phyloP scores from a whole-genome alignment of 53 echinoderm and acorn worm genomes.

The Arbacia lixula region DNA sequence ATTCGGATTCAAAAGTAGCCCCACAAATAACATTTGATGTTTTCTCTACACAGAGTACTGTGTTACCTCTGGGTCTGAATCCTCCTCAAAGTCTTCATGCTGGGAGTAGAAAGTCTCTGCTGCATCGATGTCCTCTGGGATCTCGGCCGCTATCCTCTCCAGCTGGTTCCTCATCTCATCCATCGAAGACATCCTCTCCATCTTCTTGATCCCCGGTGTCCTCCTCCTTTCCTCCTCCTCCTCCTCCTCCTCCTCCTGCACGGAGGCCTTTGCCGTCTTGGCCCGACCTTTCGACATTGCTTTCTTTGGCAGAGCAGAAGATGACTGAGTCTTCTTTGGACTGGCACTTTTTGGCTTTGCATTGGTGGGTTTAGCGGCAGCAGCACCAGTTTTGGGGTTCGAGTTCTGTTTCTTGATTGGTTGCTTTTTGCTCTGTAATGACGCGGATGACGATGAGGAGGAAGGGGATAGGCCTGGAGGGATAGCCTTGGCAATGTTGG shows the following conservation, averaged over 20 bases:
- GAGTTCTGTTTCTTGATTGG: slow-evolving; percentile 40
- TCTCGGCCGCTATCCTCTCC: slow-evolving; percentile 54
- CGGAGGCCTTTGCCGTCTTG: slow-evolving; percentile 14
- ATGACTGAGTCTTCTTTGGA: slow-evolving; percentile 14
- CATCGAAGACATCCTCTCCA: slow-evolving; percentile 52
- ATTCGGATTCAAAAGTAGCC: too few relatives aligned
- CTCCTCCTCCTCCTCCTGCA: not conserved
- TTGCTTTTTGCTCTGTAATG: slow-evolving; percentile 12
- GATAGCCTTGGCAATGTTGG: slow-evolving; percentile 82
- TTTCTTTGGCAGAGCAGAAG: slow-evolving; percentile 19
- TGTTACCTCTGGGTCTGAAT: slow-evolving; percentile 76
- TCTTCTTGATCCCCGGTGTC: slow-evolving; percentile 50
- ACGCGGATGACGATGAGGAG: not conserved
- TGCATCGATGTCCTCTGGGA: slow-evolving; percentile 87
- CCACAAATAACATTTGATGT: too few relatives aligned
- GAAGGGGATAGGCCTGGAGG: slow-evolving; percentile 76
- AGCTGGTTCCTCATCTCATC: slow-evolving; percentile 44
- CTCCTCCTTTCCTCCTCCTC: slow-evolving; percentile 1
- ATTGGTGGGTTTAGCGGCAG: not conserved
- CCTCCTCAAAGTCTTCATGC: slow-evolving; percentile 96
- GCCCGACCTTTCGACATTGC: slow-evolving; percentile 26
- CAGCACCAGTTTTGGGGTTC: not conserved
- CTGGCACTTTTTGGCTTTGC: slow-evolving; percentile 41
- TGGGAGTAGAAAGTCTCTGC: slow-evolving; percentile 99
- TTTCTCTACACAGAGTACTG: too few relatives aligned